Evolutionary conservation across 2,797 vertebrate species (phyloP).

Genomic region (Ceyx erithaca): DNA sequence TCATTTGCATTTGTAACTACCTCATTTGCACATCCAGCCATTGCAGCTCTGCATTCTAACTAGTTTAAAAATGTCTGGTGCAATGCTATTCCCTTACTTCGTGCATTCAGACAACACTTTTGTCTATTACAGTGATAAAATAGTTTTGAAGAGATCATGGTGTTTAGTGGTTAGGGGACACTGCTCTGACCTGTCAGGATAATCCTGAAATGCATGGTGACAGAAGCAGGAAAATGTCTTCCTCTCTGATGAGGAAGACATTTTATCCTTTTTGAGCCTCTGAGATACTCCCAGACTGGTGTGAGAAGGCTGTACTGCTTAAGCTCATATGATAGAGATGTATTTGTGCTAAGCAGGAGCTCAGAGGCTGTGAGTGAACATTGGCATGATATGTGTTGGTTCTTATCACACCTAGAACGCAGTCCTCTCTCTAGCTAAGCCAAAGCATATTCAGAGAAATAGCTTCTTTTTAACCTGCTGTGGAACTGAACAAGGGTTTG

Average conservation of each 20-base stretch:
- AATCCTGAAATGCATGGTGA: rapidly evolving
- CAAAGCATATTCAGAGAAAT: neutral
- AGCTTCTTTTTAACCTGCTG: neutral
- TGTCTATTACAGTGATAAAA: neutral
- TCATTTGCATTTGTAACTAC: neutral
- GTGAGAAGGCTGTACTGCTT: neutral
- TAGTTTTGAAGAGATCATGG: neutral
- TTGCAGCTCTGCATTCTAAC: slow-evolving; percentile 31
- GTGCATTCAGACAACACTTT: neutral
- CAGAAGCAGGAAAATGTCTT: rapidly evolving
- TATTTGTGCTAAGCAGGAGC: neutral
- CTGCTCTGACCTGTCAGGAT: neutral
- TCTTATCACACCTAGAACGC: neutral
- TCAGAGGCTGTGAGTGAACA: rapidly evolving
- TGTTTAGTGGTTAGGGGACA: neutral
- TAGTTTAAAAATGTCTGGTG: neutral
- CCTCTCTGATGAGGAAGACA: neutral
- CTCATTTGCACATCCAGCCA: slow-evolving; percentile 31
- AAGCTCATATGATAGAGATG: rapidly evolving
- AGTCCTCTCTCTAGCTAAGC: neutral
- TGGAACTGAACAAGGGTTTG: neutral
- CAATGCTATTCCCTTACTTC: neutral
- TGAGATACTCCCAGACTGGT: neutral
- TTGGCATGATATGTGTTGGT: rapidly evolving
- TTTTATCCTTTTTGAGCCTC: neutral